These are phyloP conservation scores for Drosophila hydei DNA, from an alignment of 1,140 invertebrate species.

Conservation along the genomic window DNA sequence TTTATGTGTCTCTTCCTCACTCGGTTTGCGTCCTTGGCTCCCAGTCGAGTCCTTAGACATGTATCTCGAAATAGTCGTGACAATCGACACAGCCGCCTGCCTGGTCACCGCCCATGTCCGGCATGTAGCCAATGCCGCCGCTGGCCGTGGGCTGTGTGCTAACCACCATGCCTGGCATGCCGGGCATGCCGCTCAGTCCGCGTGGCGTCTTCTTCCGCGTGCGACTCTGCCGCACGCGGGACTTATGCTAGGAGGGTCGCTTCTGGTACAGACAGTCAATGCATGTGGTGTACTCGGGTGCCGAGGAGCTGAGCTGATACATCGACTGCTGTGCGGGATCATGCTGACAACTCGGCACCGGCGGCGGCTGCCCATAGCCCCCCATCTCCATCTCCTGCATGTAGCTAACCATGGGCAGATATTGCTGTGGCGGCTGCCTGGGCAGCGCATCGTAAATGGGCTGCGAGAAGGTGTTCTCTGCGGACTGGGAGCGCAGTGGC, in stretches of 20 bases:
- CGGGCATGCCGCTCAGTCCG: slow-evolving; percentile 38
- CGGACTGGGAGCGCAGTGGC: slow-evolving; percentile 78
- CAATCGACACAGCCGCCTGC: slow-evolving; percentile 80
- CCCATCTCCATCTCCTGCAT: slow-evolving; percentile 40
- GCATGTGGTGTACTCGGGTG: slow-evolving; percentile 88
- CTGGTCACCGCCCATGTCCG: slow-evolving; percentile 49
- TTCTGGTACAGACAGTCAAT: slow-evolving; percentile 87
- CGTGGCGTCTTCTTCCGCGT: slow-evolving; percentile 83
- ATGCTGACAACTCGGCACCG: slow-evolving; percentile 49
- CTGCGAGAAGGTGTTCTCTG: slow-evolving; percentile 78
- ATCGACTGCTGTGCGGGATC: slow-evolving; percentile 72
- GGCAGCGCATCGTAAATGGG: slow-evolving; percentile 70
- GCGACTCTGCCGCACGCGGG: slow-evolving; percentile 84
- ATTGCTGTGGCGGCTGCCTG: slow-evolving; percentile 57
- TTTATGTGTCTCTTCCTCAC: slow-evolving; percentile 40
- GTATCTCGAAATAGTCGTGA: slow-evolving; percentile 83
- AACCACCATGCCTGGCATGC: slow-evolving; percentile 60
- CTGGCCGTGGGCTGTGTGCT: slow-evolving; percentile 67
- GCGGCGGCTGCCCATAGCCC: slow-evolving; percentile 39
- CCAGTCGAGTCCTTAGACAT: slow-evolving; percentile 68
- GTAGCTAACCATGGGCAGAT: slow-evolving; percentile 52
- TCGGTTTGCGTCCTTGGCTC: not conserved
- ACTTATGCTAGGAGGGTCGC: slow-evolving; percentile 87
- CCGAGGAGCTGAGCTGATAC: slow-evolving; percentile 85
- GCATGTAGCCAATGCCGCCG: slow-evolving; percentile 66